These are phyloP conservation scores for Conopomorpha cramerella DNA, from an alignment of 1,140 invertebrate genomes.

Conservation along the genomic window DNA sequence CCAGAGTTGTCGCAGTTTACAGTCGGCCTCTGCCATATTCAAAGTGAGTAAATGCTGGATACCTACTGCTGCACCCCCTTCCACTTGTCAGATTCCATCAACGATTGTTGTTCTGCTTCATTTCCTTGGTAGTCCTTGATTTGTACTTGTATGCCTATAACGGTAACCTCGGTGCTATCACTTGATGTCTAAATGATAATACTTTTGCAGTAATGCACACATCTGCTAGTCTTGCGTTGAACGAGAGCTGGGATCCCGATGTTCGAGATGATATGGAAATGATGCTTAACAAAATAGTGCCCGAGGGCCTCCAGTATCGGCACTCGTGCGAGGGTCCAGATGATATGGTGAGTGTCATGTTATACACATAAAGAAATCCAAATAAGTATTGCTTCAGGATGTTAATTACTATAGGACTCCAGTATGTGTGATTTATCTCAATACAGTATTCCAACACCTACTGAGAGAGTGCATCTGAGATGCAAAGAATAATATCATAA, in stretches of 20 bases:
- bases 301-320: conserved; percentile 92
- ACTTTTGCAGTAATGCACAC: conserved; percentile 93
- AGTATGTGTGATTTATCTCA: too few relatives aligned
- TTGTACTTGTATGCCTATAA: too few relatives aligned
- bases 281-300: conserved; percentile 98
- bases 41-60: conserved; percentile 76
- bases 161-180: too few relatives aligned
- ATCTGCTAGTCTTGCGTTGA: conserved; percentile 93
- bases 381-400: too few relatives aligned
- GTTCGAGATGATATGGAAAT: conserved; percentile 97
- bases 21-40: conserved; percentile 92
- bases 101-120: too few relatives aligned
- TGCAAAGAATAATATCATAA: too few relatives aligned
- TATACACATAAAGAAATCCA: too few relatives aligned
- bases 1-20: conserved; percentile 92
- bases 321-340: conserved; percentile 97
- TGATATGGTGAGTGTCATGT: conserved; percentile 96
- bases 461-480: too few relatives aligned
- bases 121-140: too few relatives aligned
- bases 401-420: too few relatives aligned
- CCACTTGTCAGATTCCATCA: conserved; percentile 19
- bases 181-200: too few relatives aligned
- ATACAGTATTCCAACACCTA: too few relatives aligned
- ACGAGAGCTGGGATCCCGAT: conserved; percentile 98
- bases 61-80: conserved; percentile 26